Conservation (phyloP, 2,797 vertebrate species). For the Clarias pachynema region DNA sequence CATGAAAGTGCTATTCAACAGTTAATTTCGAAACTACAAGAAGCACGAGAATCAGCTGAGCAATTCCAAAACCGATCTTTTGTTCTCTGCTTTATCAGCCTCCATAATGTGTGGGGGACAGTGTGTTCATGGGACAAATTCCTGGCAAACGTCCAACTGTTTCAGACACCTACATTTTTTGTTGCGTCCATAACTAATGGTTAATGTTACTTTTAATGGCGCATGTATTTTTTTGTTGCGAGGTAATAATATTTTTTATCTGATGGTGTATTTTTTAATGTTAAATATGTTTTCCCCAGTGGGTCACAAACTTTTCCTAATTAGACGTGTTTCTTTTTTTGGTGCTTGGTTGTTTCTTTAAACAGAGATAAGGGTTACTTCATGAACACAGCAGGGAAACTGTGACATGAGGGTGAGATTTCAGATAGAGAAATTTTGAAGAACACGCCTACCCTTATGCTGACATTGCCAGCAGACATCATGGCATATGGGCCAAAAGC, state of each 20-base stretch:
- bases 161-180: constrained; percentile 2
- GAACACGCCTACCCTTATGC: too few species aligned
- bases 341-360: background rate
- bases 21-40: background rate
- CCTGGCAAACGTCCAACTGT: background rate
- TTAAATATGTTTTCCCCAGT: background rate
- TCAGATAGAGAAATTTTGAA: too few species aligned
- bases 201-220: constrained; percentile 1
- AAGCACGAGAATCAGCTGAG: background rate
- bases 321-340: background rate
- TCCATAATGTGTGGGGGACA: background rate
- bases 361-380: background rate
- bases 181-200: background rate
- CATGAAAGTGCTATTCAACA: background rate
- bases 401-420: too few species aligned
- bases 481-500: too few species aligned
- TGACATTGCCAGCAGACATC: too few species aligned
- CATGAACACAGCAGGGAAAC: too few species aligned
- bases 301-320: background rate
- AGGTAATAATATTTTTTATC: background rate
- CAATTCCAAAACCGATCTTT: background rate
- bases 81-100: background rate
- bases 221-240: background rate
- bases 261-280: background rate
- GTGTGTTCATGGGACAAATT: background rate